Evolutionary conservation across 2,797 vertebrate species (phyloP).

Genomic region (Chelonia mydas): DNA sequence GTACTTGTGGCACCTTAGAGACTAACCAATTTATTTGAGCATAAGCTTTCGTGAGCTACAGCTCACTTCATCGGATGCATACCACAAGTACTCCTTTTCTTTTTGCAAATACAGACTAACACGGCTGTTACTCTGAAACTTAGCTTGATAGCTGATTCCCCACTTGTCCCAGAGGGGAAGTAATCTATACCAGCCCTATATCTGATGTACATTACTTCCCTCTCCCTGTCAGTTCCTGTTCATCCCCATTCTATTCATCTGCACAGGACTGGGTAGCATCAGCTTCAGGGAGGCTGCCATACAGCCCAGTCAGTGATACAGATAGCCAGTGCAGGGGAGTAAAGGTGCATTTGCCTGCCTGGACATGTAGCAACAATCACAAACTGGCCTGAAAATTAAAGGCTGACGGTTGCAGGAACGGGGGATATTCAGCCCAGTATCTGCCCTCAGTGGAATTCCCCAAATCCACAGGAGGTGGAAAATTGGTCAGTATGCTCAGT

Average conservation of each 20-base stretch:
- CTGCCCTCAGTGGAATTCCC: not conserved
- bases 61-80: no score
- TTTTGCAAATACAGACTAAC: no score
- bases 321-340: not conserved
- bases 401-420: not conserved
- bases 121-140: no score
- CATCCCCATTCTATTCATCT: not conserved
- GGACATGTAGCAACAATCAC: not conserved
- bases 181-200: not conserved
- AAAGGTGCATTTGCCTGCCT: not conserved
- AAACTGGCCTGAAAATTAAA: not conserved
- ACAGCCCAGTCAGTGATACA: not conserved
- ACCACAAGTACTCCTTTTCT: no score
- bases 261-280: not conserved
- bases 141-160: no score
- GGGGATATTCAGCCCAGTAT: not conserved
- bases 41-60: no score
- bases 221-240: not conserved
- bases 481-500: not conserved
- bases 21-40: no score
- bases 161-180: not conserved
- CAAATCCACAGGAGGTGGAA: not conserved
- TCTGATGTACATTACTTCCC: not conserved
- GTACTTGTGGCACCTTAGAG: no score
- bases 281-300: not conserved